These are phyloP conservation scores for Pachyuromys duprasi DNA, from an alignment of 2,797 vertebrate species.

Conservation along the genomic window DNA sequence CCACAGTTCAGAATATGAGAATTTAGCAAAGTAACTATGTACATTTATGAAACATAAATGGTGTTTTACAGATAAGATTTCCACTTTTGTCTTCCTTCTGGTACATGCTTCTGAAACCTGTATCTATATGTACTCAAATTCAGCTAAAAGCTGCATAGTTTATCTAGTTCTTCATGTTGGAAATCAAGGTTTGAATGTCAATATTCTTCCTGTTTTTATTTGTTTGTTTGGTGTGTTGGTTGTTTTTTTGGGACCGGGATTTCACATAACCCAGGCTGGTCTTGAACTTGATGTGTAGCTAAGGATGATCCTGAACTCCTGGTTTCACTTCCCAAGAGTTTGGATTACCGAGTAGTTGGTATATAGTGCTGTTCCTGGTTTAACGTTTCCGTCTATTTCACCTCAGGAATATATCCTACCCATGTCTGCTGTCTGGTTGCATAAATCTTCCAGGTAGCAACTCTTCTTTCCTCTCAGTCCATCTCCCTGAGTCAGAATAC, in stretches of 20 bases:
- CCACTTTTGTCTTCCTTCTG: constrained; percentile 20
- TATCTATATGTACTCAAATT: not conserved
- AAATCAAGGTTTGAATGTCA: not conserved
- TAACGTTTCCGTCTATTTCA: not conserved
- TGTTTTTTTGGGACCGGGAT: not conserved
- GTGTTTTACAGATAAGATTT: constrained; percentile 27
- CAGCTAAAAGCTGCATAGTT: constrained; percentile 32
- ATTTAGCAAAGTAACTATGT: constrained; percentile 13
- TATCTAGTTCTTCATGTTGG: not conserved
- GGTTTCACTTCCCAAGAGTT: not conserved
- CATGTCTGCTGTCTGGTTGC: not conserved
- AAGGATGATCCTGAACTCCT: not conserved
- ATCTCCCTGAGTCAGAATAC: not conserved
- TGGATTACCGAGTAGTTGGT: not conserved
- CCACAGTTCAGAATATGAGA: not conserved
- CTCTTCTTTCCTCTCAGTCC: not conserved
- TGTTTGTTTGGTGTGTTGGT: not conserved
- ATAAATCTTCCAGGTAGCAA: not conserved
- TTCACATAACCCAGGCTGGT: not conserved
- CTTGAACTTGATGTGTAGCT: not conserved
- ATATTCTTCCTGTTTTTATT: not conserved
- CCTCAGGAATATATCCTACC: not conserved
- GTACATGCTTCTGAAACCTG: not conserved
- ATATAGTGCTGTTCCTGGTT: not conserved
- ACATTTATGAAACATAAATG: not conserved